Conservation (phyloP, 2,113 vertebrate genomes). For the Blennius ocellaris region DNA sequence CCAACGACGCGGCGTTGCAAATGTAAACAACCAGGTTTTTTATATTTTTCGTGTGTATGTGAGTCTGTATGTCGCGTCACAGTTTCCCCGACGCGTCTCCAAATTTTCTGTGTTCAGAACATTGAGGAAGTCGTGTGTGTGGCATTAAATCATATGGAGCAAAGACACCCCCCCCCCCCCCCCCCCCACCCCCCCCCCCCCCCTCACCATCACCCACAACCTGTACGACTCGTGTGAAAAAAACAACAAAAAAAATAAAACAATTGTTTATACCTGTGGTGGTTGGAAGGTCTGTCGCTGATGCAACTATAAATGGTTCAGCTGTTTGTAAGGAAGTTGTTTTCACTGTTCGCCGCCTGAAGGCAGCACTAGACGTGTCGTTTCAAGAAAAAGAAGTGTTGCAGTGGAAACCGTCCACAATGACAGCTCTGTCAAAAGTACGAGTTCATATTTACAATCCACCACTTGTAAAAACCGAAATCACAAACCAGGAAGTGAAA, state of each 20-base stretch:
- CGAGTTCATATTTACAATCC: too few species aligned
- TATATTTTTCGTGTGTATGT: slow-evolving; percentile 32
- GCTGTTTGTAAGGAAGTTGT: slow-evolving; percentile 44
- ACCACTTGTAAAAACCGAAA: too few species aligned
- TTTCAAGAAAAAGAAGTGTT: slow-evolving; percentile 48
- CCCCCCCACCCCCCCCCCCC: too few species aligned
- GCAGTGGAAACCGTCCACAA: too few species aligned
- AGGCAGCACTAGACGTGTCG: too few species aligned
- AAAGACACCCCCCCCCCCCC: slow-evolving; percentile 7
- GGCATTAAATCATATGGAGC: slow-evolving; percentile 34
- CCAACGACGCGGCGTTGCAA: slow-evolving; percentile 33
- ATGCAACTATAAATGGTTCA: slow-evolving; percentile 18
- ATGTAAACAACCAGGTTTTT: slow-evolving; percentile 49
- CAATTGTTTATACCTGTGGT: too few species aligned
- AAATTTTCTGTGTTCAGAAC: slow-evolving; percentile 46
- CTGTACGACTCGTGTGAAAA: slow-evolving; percentile 8
- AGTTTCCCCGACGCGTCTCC: slow-evolving; percentile 46
- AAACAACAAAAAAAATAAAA: slow-evolving; percentile 1
- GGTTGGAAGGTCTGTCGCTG: not conserved
- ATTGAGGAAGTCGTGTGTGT: slow-evolving; percentile 22
- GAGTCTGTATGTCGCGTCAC: slow-evolving; percentile 39
- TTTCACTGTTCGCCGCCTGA: not conserved
- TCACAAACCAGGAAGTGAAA: too few species aligned
- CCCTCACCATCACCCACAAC: too few species aligned
- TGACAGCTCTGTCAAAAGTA: too few species aligned